phyloP scores from a whole-genome alignment of 2,113 vertebrate genomes.

The Halcyon senegalensis region DNA sequence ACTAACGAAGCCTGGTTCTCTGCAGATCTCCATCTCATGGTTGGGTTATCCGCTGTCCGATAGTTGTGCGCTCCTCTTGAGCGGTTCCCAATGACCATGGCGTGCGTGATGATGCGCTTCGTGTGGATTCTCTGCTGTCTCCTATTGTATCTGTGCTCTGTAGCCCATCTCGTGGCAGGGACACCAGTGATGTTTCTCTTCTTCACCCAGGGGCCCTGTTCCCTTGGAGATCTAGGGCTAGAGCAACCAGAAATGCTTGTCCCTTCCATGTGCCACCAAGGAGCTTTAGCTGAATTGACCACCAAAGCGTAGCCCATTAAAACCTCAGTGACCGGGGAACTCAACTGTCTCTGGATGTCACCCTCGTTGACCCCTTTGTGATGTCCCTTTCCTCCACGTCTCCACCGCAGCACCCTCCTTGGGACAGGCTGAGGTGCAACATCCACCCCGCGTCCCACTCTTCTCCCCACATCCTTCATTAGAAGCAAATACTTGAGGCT shows the following conservation, averaged over 20 bases:
- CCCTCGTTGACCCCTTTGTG: fast-evolving
- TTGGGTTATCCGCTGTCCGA: not conserved
- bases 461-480: not conserved
- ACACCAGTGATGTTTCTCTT: fast-evolving
- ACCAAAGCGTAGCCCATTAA: fast-evolving
- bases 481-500: not conserved
- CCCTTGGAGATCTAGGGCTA: not conserved
- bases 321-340: fast-evolving
- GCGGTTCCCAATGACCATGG: not conserved
- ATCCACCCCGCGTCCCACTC: not conserved
- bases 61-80: not conserved
- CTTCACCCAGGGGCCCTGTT: not conserved
- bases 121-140: not conserved
- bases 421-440: not conserved
- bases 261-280: not conserved
- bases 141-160: not conserved
- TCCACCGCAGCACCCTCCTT: not conserved
- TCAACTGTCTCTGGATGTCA: not conserved
- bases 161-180: not conserved
- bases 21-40: not conserved
- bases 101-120: fast-evolving
- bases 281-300: not conserved
- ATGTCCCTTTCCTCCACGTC: not conserved
- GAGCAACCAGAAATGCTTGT: not conserved
- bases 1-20: not conserved